Percentiles rank a stretch among this genome's conserved stretches.
phyloP scores from a whole-genome alignment of 53 echinoderm and acorn worm species.

The Stichopus horrens region DNA sequence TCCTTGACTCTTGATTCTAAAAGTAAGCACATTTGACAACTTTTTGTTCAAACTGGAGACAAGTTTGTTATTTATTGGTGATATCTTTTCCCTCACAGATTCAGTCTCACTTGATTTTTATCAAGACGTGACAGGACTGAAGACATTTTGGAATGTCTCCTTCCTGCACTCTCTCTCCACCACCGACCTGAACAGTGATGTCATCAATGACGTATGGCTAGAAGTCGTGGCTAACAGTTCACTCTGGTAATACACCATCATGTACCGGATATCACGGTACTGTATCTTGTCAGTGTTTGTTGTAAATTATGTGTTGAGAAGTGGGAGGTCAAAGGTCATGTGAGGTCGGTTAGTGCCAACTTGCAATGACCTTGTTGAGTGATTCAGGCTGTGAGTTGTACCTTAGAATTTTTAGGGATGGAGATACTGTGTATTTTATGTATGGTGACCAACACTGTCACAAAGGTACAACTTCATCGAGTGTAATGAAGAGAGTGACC shows the following conservation, averaged over 20 bases:
- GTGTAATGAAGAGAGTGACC: too few species aligned
- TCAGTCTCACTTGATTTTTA: constrained; percentile 37
- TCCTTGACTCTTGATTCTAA: background rate
- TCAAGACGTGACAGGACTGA: constrained; percentile 23
- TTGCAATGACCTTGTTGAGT: too few species aligned
- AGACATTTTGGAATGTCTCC: constrained; percentile 38
- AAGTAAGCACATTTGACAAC: too few species aligned
- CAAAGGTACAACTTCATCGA: too few species aligned
- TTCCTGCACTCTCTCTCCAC: background rate
- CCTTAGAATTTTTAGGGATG: too few species aligned
- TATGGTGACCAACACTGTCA: too few species aligned
- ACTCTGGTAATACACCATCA: constrained; percentile 22
- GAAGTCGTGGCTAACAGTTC: background rate
- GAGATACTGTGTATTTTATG: too few species aligned
- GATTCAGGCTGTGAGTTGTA: too few species aligned
- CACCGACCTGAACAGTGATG: constrained; percentile 26
- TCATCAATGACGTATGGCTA: constrained; percentile 26
- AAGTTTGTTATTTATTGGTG: background rate
- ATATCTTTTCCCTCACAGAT: constrained; percentile 6
- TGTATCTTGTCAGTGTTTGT: background rate
- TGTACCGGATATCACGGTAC: background rate
- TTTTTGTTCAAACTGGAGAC: too few species aligned
- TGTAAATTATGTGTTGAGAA: background rate
- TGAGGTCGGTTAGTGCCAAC: too few species aligned
- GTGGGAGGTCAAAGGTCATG: too few species aligned